Evolutionary conservation across 2,113 vertebrate genomes (phyloP).

Genomic region (zebrafish (Danio rerio)): DNA sequence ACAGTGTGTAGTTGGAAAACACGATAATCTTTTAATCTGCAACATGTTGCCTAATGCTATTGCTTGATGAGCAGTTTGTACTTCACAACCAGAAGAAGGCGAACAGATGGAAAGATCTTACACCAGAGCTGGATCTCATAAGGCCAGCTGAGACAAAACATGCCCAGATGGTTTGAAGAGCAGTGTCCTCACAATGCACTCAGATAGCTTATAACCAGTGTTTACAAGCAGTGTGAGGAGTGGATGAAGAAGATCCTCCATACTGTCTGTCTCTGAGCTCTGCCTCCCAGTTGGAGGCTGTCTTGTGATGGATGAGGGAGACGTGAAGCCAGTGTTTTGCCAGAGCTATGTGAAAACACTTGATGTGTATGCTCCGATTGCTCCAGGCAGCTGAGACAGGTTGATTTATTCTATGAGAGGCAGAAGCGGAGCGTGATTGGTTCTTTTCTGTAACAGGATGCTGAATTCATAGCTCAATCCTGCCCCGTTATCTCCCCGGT

Average conservation of each 20-base stretch:
- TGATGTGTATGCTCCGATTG: slow-evolving; percentile 47
- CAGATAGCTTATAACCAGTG: slow-evolving; percentile 15
- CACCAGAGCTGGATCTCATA: background rate
- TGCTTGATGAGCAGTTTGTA: slow-evolving; percentile 1
- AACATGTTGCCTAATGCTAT: background rate
- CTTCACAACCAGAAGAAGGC: slow-evolving; percentile 22
- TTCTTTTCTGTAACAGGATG: slow-evolving; percentile 15
- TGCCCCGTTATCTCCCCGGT: slow-evolving; percentile 17
- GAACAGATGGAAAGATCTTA: slow-evolving; percentile 5
- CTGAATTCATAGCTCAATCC: slow-evolving; percentile 11
- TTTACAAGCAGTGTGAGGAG: slow-evolving; percentile 14
- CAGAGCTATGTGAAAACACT: slow-evolving; percentile 51
- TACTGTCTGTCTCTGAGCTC: slow-evolving; percentile 1
- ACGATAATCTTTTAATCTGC: background rate
- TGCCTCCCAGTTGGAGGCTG: slow-evolving; percentile 6
- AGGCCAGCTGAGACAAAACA: slow-evolving; percentile 7
- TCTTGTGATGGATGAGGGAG: slow-evolving; percentile 57
- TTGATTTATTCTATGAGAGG: slow-evolving; percentile 65
- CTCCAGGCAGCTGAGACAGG: slow-evolving; percentile 37
- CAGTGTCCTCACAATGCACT: background rate
- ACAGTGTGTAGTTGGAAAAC: background rate
- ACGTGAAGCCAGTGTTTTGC: slow-evolving; percentile 43
- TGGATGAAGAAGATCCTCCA: slow-evolving; percentile 28
- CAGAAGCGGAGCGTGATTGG: slow-evolving; percentile 38
- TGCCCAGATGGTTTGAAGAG: slow-evolving; percentile 31